A percentile compares a stretch with the other conserved stretches of the same genome.
Evolutionary conservation across 2,888 invertebrate genomes (phyloP).

Genomic region (Cremastobaeus sp.): DNA sequence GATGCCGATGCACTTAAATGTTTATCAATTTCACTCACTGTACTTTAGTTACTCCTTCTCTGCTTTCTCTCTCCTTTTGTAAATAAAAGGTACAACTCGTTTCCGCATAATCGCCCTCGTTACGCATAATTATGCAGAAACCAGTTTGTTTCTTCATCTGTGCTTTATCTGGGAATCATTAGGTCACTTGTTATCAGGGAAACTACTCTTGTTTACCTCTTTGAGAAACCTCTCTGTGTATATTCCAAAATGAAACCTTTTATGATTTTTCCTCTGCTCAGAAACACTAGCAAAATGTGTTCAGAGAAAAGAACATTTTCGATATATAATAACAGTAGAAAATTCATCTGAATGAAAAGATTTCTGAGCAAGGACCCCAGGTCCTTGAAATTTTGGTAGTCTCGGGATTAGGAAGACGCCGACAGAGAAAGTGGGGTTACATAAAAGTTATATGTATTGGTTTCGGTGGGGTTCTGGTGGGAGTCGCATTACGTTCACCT

Average conservation of each 20-base stretch:
- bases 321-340: too few relatives aligned
- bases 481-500: slow-evolving; percentile 67
- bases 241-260: too few relatives aligned
- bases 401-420: slow-evolving; percentile 42
- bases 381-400: background rate
- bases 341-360: too few relatives aligned
- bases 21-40: too few relatives aligned
- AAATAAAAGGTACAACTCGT: slow-evolving; percentile 21
- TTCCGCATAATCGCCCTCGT: slow-evolving; percentile 19
- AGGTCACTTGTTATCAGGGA: slow-evolving; percentile 22
- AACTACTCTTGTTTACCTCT: too few relatives aligned
- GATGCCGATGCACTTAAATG: too few relatives aligned
- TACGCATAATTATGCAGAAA: slow-evolving; percentile 17
- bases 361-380: too few relatives aligned
- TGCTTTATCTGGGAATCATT: slow-evolving; percentile 17
- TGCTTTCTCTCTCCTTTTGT: slow-evolving; percentile 13
- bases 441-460: slow-evolving; percentile 69
- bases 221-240: too few relatives aligned
- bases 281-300: too few relatives aligned
- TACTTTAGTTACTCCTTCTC: too few relatives aligned
- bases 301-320: too few relatives aligned
- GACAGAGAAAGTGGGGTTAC: slow-evolving; percentile 76
- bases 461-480: slow-evolving; percentile 22
- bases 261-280: too few relatives aligned
- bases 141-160: slow-evolving; percentile 36